Conservation (phyloP, 2,797 vertebrate genomes). For the Arnoldichthys spilopterus region DNA sequence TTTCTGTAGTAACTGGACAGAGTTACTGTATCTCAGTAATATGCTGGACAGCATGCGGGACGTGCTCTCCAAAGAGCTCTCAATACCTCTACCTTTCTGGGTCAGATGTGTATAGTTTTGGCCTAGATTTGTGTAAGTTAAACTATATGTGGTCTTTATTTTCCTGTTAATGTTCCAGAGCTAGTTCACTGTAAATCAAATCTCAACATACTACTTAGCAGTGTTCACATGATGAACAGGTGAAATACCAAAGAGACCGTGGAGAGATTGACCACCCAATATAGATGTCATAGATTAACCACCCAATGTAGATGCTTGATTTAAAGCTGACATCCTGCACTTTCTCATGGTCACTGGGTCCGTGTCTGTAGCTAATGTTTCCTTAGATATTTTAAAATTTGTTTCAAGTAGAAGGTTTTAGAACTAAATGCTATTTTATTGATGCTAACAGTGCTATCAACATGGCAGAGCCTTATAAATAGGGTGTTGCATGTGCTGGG, state of each 20-base stretch:
- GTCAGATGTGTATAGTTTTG: slow-evolving; percentile 3
- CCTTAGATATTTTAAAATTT: not conserved
- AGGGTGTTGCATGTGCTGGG: no score
- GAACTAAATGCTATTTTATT: no score
- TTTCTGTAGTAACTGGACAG: slow-evolving; percentile 56
- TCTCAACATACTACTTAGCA: not conserved
- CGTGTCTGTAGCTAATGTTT: not conserved
- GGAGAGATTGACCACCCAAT: not conserved
- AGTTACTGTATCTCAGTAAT: slow-evolving; percentile 57
- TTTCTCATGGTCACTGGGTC: not conserved
- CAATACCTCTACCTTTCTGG: not conserved
- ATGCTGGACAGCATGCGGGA: slow-evolving; percentile 54
- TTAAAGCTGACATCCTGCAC: not conserved
- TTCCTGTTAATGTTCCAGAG: slow-evolving; percentile 9
- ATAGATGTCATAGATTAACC: not conserved
- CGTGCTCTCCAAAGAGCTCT: slow-evolving; percentile 25
- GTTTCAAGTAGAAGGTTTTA: not conserved
- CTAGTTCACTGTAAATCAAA: not conserved
- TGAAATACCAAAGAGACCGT: not conserved
- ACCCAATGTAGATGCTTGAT: not conserved
- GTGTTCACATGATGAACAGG: not conserved
- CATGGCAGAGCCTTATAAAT: not conserved
- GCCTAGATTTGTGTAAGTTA: not conserved
- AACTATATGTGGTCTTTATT: not conserved
- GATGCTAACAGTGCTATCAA: no score